Conservation (phyloP, 2,113 vertebrate genomes). For the Mormyrus iriodes region DNA sequence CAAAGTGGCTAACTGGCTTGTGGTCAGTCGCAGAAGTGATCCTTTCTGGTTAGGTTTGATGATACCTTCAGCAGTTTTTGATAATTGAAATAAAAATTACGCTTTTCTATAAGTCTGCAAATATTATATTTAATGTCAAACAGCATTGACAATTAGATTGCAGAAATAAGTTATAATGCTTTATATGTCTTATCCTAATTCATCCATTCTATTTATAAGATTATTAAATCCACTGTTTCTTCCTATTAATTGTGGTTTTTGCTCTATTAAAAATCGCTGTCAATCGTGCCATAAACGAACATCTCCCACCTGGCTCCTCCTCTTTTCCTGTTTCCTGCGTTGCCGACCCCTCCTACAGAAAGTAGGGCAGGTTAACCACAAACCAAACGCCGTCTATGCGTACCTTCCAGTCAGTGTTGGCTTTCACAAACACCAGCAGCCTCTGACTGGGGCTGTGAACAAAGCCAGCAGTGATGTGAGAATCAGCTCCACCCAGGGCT, state of each 20-base stretch:
- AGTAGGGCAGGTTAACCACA: slow-evolving; percentile 11
- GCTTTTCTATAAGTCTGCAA: background rate
- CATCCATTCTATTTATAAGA: background rate
- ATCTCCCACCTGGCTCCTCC: slow-evolving; percentile 19
- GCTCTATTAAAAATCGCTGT: background rate
- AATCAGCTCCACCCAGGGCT: background rate
- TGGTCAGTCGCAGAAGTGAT: background rate
- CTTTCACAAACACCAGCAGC: background rate
- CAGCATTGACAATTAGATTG: background rate
- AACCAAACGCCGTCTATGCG: background rate
- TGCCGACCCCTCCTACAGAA: background rate
- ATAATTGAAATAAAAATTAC: background rate
- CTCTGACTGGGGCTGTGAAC: background rate
- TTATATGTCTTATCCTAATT: background rate
- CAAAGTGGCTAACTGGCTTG: no score
- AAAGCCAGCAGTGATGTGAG: background rate
- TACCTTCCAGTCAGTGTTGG: background rate
- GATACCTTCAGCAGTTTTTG: background rate
- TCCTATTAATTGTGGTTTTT: background rate
- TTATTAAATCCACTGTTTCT: background rate
- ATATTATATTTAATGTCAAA: background rate
- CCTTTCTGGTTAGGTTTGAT: background rate
- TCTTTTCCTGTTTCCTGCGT: slow-evolving; percentile 45
- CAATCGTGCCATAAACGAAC: slow-evolving; percentile 33
- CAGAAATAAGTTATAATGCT: background rate